Evolutionary conservation across 2,888 invertebrate genomes (phyloP), one percentile per base, ranked within the genome.

Genomic region (Mellilla xanthometata): DNA sequence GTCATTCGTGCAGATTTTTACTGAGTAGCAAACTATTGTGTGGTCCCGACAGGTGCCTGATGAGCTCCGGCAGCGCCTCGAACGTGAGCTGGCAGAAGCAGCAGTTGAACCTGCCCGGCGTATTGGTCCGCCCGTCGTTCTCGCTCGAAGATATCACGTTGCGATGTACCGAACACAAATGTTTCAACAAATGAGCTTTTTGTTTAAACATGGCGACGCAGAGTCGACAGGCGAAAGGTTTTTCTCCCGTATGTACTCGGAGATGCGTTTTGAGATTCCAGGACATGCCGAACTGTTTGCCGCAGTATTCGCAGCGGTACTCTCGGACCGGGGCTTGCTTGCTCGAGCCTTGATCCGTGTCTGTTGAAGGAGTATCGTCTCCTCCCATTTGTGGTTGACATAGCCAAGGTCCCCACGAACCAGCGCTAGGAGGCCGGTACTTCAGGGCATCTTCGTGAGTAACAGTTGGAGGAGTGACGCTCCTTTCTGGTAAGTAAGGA

Each of bases 191-290:
- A 76, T 96, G 96, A 3, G 96, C 96, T 76, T 96, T 96, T 71
- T 96, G 96, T 82, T 96, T 96, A 81, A 96, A 96, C 96, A 96
- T 96, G 42, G 96, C 96, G 47, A 96, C 95, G 72, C 96, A 96
- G 32, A 96, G 91, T 62, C 96, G 92, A 90, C 96, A 96, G 59
- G 96, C 96, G 72, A 96, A 96, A 0, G 96, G 96, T 75, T 96
- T 96, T 65, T 96, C 96, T 47, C 96, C 96, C 0, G 96, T 96
- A 70, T 96, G 96, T 12, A 96, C 96, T 71, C 96, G 91, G 44
- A 96, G 90, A 82, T 96, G 96, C 51, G 96, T 96, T 80, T 96
- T 96, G 68, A 96, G 91, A 90, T 96, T 96, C 96, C 96, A 96
- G 47, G 96, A 96, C 96, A 96, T 96, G 49, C 96, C 96, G 67